phyloP scores from a whole-genome alignment of 1,140 invertebrate genomes.

The Sitodiplosis mosellana region DNA sequence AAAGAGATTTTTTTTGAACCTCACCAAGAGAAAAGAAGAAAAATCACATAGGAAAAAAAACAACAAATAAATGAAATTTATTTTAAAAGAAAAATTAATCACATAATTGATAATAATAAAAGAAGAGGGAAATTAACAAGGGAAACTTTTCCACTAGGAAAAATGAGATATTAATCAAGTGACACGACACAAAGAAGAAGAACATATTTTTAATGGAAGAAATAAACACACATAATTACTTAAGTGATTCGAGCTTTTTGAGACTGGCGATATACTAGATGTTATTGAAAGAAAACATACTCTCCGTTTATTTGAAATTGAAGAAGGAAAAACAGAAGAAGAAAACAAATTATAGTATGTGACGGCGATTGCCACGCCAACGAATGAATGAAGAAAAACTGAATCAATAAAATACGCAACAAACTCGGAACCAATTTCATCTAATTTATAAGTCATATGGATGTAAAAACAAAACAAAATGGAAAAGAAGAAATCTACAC shows the following conservation, averaged over 20 bases:
- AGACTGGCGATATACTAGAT: slow-evolving; percentile 4
- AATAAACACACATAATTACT: not conserved
- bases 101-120: not conserved
- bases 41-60: not conserved
- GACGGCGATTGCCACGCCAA: no score
- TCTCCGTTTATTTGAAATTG: no score
- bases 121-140: slow-evolving; percentile 1
- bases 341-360: no score
- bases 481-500: no score
- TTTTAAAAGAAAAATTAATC: not conserved
- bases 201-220: not conserved
- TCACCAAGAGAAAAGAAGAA: not conserved
- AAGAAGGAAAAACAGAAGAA: no score
- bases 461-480: no score
- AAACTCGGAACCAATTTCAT: no score
- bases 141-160: not conserved
- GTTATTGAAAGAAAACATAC: no score
- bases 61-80: not conserved
- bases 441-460: no score
- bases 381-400: no score
- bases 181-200: not conserved
- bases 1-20: not conserved
- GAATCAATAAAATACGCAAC: no score
- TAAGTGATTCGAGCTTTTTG: slow-evolving; percentile 5
- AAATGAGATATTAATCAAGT: not conserved